Conservation (phyloP, 2,888 invertebrate species). For the Gymnoscelis rufifasciata region DNA sequence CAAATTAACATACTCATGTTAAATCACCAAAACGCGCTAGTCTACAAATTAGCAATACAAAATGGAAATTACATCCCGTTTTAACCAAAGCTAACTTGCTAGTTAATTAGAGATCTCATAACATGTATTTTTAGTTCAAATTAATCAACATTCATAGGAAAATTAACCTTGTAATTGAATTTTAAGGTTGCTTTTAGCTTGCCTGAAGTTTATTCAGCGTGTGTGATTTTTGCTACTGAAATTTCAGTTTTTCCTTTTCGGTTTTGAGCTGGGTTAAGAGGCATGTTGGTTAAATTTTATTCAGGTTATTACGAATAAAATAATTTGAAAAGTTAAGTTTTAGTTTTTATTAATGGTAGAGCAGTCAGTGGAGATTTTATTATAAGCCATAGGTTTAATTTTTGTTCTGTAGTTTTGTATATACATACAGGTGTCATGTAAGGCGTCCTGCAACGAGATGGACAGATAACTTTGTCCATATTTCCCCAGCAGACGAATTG, state of each 20-base stretch:
- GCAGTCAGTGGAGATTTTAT: too few species aligned
- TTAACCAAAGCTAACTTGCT: conserved; percentile 36
- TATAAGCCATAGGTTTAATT: too few species aligned
- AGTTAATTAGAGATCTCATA: conserved; percentile 45
- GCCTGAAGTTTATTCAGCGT: neutral
- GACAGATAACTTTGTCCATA: too few species aligned
- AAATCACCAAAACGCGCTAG: conserved; percentile 3
- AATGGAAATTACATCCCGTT: conserved; percentile 36
- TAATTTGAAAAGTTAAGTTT: too few species aligned
- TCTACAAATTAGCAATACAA: conserved; percentile 25
- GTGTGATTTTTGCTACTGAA: neutral
- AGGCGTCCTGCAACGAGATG: too few species aligned
- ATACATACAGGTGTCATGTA: too few species aligned
- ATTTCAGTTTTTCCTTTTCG: neutral
- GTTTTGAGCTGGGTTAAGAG: too few species aligned
- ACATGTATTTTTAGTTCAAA: conserved; percentile 36
- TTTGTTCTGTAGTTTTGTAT: too few species aligned
- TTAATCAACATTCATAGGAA: conserved; percentile 17
- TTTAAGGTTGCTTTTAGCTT: neutral
- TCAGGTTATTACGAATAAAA: too few species aligned
- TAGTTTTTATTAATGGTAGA: too few species aligned
- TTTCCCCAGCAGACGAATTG: too few species aligned
- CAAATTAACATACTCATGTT: neutral
- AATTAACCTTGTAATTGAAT: neutral
- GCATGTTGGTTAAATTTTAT: too few species aligned